Conservation (phyloP, 2,113 vertebrate genomes). For the Gasterosteus nipponicus region DNA sequence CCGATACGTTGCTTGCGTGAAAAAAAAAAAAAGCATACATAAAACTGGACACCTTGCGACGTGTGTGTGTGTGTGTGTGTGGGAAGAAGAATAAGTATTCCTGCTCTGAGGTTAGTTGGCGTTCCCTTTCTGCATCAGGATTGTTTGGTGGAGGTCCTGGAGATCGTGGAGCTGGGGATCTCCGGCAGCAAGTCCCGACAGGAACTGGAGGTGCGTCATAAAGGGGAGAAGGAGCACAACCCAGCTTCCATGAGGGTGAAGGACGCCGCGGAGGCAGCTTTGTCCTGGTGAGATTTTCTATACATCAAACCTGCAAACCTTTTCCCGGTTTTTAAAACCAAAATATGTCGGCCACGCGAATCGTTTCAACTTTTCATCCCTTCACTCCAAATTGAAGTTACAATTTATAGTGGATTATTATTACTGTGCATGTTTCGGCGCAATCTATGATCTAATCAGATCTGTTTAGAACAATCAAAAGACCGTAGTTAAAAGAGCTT, state of each 20-base stretch:
- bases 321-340: background rate
- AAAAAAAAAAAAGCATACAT: background rate
- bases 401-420: no score
- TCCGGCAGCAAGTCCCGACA: constrained; percentile 95
- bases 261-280: constrained; percentile 93
- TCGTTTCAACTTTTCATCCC: no score
- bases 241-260: constrained; percentile 97
- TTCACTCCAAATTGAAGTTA: no score
- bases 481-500: no score
- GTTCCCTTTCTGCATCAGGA: constrained; percentile 77
- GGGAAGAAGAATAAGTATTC: background rate
- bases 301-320: background rate
- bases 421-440: no score
- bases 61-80: background rate
- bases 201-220: constrained; percentile 92
- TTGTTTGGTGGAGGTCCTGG: constrained; percentile 93
- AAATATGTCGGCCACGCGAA: no score
- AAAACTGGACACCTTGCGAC: no score
- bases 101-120: background rate
- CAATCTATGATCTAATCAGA: no score
- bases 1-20: background rate
- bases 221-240: constrained; percentile 95
- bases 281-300: constrained; percentile 87
- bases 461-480: no score
- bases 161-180: constrained; percentile 96